Evolutionary conservation across 2,113 vertebrate genomes (phyloP), one percentile per base, ranked within the genome.

Genomic region (Platichthys stellatus): DNA sequence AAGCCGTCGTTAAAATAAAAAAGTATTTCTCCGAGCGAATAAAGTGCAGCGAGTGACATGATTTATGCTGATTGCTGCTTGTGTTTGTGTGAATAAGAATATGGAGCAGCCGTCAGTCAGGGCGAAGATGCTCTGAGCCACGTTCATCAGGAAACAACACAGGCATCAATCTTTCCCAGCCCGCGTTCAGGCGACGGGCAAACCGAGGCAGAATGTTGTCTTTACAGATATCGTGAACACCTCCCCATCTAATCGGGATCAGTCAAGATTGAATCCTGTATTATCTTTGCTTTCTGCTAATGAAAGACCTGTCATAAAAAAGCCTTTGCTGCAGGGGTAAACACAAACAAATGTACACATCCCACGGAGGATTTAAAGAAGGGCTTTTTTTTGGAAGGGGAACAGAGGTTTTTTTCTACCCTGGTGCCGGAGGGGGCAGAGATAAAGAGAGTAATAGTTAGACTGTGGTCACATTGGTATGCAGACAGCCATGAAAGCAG

Each of bases 381-480:
- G 78, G 15, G 17, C 75, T 82, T 76, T 88, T 93, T 86, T 93
- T 86, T 93, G 93, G 92, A 95, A 89, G 69, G 89, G 85, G 61
- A 92, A 94, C 93, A 93, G 86, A 93, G 91, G 83, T 62, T 91
- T 91, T 28, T 28, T 94, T 91, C 87, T 93, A 87, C 77, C 65
- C 65, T 79, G 87, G 74, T 84, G 94, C 95, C 95, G 90, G 88
- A 88, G 92, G 86, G 90, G 86, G 65, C 83, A 71, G 68, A 92
- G 93, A 95, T 93, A 88, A 93, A 93, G 89, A 87, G 86, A 92
- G 86, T 94, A 93, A 95, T 93, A 94, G 92, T 94, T 94, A 94
- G 95, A 95, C 94, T 94, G 80, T 91, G 93, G 93, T 96, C 93
- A 94, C 92, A 92, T 82, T 84, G 92, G 95, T 94, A 94, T 95